Base-by-base conservation (phyloP, 2,113 vertebrate genomes). In the Kryptolebias marmoratus region DNA sequence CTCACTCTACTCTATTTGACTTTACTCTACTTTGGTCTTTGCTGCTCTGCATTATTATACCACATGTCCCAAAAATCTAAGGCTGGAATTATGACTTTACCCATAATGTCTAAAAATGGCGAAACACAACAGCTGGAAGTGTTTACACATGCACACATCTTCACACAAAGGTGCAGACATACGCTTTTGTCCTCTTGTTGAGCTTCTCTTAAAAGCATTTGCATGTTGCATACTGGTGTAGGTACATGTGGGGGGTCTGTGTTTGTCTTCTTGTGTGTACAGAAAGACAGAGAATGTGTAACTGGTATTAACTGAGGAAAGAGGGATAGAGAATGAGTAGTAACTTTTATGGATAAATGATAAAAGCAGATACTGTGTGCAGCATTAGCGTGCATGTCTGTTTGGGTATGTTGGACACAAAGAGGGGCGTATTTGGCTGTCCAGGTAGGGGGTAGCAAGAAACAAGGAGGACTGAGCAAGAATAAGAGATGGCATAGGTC, bases 141-240 rank as follows among this genome's bases (percentile, higher is more conserved):
- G 4, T 1, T 12, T 75, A 61, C 75, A 76, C 18, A 57, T 80
- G 65, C 66, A 67, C 28, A 52, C 61, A 74, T 52, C 68, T 44
- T 52, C 57, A 65, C 67, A 71, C 64, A 66, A 69, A 79, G 77
- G 72, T 64, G 80, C 42, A 67, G 63, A 61, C 22, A 12, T 54
- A 80, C 69, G 75, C 58, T 55, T 0, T 14, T 64, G 75, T 80
- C 61, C 48, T 53, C 39, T 49, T 8, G 58, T 80, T 62, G 57
- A 67, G 73, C 39, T 15, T 59, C 66, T 53, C 79, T 78, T 90
- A 89, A 91, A 90, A 89, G 86, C 88, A 83, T 90, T 89, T 89
- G 78, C 86, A 90, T 90, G 88, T 90, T 73, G 50, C 71, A 68
- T 72, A 42, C 59, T 16, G 50, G 62, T 79, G 75, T 39, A 69